Conservation (phyloP, 2,888 invertebrate species). For the Cremastinae sp. region DNA sequence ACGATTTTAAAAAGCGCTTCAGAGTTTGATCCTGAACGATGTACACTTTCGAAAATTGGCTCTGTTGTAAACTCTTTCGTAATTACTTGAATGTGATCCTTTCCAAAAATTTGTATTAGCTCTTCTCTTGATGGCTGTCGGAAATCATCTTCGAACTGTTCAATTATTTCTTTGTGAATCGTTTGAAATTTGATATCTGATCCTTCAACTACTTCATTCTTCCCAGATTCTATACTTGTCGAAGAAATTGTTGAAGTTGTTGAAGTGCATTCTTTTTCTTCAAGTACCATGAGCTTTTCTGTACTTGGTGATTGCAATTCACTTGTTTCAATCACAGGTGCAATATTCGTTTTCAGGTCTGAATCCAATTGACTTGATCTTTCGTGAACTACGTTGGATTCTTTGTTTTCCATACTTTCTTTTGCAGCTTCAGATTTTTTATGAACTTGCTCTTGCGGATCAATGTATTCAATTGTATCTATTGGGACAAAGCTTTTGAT, state of each 20-base stretch:
- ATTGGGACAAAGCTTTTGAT: slow-evolving; percentile 11
- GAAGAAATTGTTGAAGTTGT: slow-evolving; percentile 2
- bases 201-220: neutral
- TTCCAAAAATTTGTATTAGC: too few relatives aligned
- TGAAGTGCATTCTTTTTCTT: neutral
- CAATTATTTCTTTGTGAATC: slow-evolving; percentile 35
- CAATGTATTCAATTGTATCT: neutral
- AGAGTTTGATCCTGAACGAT: too few relatives aligned
- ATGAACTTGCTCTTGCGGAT: neutral
- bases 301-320: slow-evolving; percentile 9
- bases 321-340: slow-evolving; percentile 10
- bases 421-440: slow-evolving; percentile 7
- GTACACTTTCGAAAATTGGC: too few relatives aligned
- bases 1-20: too few relatives aligned
- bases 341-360: slow-evolving; percentile 1
- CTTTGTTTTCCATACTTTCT: too few relatives aligned
- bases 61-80: too few relatives aligned
- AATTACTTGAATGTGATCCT: too few relatives aligned
- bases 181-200: neutral
- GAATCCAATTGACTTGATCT: too few relatives aligned
- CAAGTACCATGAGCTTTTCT: neutral
- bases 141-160: too few relatives aligned
- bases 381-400: too few relatives aligned
- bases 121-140: too few relatives aligned
- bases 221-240: neutral